Conservation (phyloP, 2,113 vertebrate species). For the Cisticola juncidis region DNA sequence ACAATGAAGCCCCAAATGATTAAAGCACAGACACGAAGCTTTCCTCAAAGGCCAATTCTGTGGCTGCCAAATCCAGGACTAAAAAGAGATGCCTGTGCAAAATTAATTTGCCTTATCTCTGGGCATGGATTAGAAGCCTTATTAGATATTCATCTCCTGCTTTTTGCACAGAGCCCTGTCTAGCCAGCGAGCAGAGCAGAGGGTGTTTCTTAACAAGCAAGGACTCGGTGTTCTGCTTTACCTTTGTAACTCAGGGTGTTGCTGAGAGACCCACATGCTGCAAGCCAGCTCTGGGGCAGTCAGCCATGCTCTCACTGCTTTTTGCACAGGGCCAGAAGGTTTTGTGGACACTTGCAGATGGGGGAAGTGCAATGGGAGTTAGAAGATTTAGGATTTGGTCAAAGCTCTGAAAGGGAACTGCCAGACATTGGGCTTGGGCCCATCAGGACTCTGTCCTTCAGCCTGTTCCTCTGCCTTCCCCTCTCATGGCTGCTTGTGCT, state of each 20-base stretch:
- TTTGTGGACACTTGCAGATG: background rate
- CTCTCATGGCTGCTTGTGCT: background rate
- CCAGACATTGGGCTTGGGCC: background rate
- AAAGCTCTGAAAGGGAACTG: background rate
- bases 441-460: background rate
- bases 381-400: background rate
- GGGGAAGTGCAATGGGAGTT: background rate
- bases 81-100: background rate
- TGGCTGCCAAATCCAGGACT: background rate
- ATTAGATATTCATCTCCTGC: background rate
- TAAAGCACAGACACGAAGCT: background rate
- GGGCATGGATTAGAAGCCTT: background rate
- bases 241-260: background rate
- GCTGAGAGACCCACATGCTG: background rate
- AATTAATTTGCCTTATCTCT: background rate
- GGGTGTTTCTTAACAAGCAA: background rate
- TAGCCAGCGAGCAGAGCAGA: accelerated
- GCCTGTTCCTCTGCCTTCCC: background rate
- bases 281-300: background rate
- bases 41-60: background rate
- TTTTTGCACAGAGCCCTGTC: background rate
- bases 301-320: background rate
- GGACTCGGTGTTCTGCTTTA: background rate
- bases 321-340: background rate
- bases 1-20: background rate